Evolutionary conservation across 2,797 vertebrate species (phyloP), one percentile per base, ranked within the genome.

Genomic region (Ibycter americanus): DNA sequence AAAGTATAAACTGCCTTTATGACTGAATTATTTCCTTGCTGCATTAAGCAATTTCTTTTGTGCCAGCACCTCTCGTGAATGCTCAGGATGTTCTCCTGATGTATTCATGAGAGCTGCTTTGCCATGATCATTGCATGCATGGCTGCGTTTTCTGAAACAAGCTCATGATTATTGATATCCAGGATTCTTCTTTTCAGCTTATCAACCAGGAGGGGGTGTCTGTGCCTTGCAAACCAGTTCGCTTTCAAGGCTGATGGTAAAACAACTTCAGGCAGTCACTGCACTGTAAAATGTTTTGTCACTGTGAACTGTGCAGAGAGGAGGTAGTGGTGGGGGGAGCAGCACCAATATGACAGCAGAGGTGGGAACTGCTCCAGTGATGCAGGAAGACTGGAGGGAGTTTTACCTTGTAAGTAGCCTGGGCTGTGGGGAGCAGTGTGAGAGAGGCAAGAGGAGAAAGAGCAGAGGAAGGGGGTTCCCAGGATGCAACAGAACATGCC

Each of bases 141-240:
- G 90, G 83, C 72, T 95, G 89, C 63, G n/a, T 73, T 16, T 52
- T 87, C 46, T 52, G 40, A 59, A 94, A 70, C 25, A 44, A 31
- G 34, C 76, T 55, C 56, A 18, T 38, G 90, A 58, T 73, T 89
- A 68, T 55, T 90, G 83, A 87, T 61, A 87, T 13, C 44, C 23
- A 6, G 52, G 67, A 47, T 88, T 76, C 47, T 82, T 55, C 68
- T 54, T 54, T 88, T 52, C 29, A 36, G 61, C 71, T 59, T 4
- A 9, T 71, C 32, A 78, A 76, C 94, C 94, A 96, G 91, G 93
- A 96, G 95, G 23, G 89, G 93, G 94, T 90, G 92, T 95, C 73
- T 14, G 47, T 72, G 88, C 80, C 81, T 85, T 70, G 91, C 59
- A 90, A 90, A 97, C 85, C 71, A 27, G 29, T 47, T 83, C 11